Base-by-base conservation (phyloP, 2,888 invertebrate species). In the Schrankia costaestrigalis region DNA sequence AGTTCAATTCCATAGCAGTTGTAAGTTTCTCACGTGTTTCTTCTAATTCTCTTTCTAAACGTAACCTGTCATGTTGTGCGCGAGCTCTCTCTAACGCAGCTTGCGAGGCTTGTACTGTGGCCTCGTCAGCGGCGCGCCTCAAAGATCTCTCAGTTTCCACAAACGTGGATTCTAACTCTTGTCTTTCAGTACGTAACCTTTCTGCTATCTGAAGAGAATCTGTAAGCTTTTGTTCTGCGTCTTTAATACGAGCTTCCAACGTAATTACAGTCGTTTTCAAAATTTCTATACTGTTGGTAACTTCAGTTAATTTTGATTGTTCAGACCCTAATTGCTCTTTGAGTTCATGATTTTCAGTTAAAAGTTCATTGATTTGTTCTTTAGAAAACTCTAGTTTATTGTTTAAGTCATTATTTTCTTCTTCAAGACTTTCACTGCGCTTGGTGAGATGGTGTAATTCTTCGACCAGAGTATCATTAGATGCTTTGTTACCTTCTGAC, bases 61-160 rank as follows among this genome's bases (percentile, higher is more conserved):
- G 87, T 13, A 92, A 63, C 48, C 92, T 91, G 26, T 94, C 94
- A 47, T 93, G 93, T 33, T 91, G 90, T 2, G 93, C 88, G 49
- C 93, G 91, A 0, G 93, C 93, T 56, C 94, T 90, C 56, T 95
- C 94, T 19, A 94, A 79, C 1, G 93, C 90, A 0, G 91, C 91
- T 63, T 93, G 92, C 0, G 95, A 94, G 11, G 93, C 92, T 45
- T 92, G 90, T n/a, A 94, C 81, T 0, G 92, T 92, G 0, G 93
- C 90, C 45, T 92, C 91, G 61, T 95, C 94, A 8, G 94, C 84
- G 32, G 93, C 92, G 37, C 91, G 90, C 34, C 91, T 87, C n/a
- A 94, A 68, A 0, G 83, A 73, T 10, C 91, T 87, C 35, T 92
- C 87, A 9, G 85, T 89, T 35, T 91, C 84, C 43, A 72, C 54